Evolutionary conservation across 2,113 vertebrate genomes (phyloP).

Genomic region (Lethenteron camtschaticum): DNA sequence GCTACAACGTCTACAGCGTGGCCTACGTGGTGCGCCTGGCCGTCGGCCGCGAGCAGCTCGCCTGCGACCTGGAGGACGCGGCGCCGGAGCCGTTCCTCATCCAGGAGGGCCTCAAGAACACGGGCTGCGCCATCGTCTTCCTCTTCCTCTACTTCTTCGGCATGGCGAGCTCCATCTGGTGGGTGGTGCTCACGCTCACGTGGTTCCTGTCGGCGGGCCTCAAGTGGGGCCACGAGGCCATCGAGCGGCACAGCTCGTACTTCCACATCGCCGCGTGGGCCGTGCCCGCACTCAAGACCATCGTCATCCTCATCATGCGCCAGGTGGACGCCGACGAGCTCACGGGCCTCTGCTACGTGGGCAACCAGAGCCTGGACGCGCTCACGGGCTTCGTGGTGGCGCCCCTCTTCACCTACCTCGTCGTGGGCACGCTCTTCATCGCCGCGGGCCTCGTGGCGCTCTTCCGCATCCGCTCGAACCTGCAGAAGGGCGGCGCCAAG

Average conservation of each 20-base stretch:
- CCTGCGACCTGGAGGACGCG: constrained; percentile 88
- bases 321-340: constrained; percentile 81
- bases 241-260: constrained; percentile 98
- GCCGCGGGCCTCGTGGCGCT: constrained; percentile 77
- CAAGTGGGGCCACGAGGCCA: constrained; percentile 96
- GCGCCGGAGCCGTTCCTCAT: constrained; percentile 62
- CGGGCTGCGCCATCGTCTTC: constrained; percentile 96
- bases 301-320: constrained; percentile 91
- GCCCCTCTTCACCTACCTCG: constrained; percentile 75
- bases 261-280: constrained; percentile 98
- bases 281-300: constrained; percentile 87
- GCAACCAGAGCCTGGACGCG: constrained; percentile 75
- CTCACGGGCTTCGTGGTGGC: constrained; percentile 89
- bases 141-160: constrained; percentile 97
- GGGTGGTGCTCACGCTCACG: constrained; percentile 90
- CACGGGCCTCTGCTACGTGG: constrained; percentile 78
- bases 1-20: constrained; percentile 97
- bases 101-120: constrained; percentile 96
- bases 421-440: constrained; percentile 86
- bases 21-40: constrained; percentile 88
- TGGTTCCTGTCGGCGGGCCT: constrained; percentile 94
- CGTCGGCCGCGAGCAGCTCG: constrained; percentile 83
- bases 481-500: constrained; percentile 93
- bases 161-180: constrained; percentile 99
- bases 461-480: constrained; percentile 93